A percentile compares a stretch with the other conserved stretches of the same genome.
These are phyloP conservation scores for Nasonovia ribisnigri DNA, from an alignment of 2,888 invertebrate genomes.

Conservation along the genomic window DNA sequence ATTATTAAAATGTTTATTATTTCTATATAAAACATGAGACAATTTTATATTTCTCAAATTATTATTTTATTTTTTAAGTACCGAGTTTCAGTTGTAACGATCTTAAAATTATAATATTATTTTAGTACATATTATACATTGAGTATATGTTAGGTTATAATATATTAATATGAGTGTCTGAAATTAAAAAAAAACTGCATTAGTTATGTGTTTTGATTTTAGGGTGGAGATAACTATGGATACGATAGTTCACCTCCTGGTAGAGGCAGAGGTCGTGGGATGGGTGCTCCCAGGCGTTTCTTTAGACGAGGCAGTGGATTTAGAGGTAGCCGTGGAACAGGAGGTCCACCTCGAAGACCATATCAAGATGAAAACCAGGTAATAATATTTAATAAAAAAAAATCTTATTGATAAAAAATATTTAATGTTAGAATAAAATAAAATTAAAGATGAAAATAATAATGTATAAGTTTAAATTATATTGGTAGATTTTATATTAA, in stretches of 20 bases:
- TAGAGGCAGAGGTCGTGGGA: slow-evolving; percentile 69
- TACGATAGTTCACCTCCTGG: slow-evolving; percentile 64
- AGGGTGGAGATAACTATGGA: slow-evolving; percentile 66
- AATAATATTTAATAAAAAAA: slow-evolving; percentile 14
- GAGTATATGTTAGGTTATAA: neutral
- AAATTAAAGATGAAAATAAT: neutral
- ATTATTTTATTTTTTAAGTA: neutral
- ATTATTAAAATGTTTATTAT: slow-evolving; percentile 17
- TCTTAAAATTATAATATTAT: neutral
- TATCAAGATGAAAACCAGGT: slow-evolving; percentile 66
- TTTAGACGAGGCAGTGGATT: slow-evolving; percentile 77
- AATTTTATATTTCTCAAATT: neutral
- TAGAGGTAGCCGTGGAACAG: slow-evolving; percentile 73
- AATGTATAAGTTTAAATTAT: neutral
- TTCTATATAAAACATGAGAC: neutral
- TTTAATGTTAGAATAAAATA: neutral
- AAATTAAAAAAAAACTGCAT: neutral
- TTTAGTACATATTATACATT: neutral
- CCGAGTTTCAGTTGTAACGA: neutral
- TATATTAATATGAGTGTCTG: neutral
- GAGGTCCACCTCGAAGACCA: slow-evolving; percentile 66
- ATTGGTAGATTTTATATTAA: neutral
- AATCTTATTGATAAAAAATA: neutral
- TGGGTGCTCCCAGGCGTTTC: slow-evolving; percentile 73
- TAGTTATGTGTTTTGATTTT: neutral